Conservation (phyloP, 2,113 vertebrate species). For the Hemiscyllium ocellatum region DNA sequence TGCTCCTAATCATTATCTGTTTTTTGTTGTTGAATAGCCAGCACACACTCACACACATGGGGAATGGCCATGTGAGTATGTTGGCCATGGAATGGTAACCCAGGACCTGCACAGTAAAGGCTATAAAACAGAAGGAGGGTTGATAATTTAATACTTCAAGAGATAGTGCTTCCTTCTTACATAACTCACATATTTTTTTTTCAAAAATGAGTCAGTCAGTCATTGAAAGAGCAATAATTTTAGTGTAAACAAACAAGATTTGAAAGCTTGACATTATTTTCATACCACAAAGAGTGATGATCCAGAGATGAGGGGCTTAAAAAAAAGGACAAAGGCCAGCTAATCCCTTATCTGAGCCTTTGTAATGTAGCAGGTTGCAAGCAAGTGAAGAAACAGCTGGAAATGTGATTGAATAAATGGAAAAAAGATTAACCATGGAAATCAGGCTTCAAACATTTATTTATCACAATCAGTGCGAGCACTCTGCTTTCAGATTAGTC, state of each 20-base stretch:
- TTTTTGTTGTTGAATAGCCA: not conserved
- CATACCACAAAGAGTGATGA: not conserved
- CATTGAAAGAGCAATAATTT: not conserved
- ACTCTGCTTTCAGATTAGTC: slow-evolving; percentile 71
- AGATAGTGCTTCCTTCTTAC: not conserved
- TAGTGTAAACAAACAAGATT: not conserved
- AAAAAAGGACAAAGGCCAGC: not conserved
- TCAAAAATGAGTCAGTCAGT: not conserved
- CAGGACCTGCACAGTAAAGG: not conserved
- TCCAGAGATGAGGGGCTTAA: not conserved
- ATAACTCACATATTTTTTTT: not conserved
- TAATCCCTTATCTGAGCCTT: slow-evolving; percentile 21
- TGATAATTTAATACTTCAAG: not conserved
- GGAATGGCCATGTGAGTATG: not conserved
- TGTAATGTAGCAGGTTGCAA: slow-evolving; percentile 29
- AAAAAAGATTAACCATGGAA: slow-evolving; percentile 72
- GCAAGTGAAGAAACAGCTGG: slow-evolving; percentile 51
- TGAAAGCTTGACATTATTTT: not conserved
- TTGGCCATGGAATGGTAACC: not conserved
- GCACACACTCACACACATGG: not conserved
- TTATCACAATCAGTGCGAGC: slow-evolving; percentile 65
- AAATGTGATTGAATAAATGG: slow-evolving; percentile 66
- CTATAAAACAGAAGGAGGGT: not conserved
- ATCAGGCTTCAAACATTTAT: slow-evolving; percentile 71
- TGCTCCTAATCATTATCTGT: not conserved